A percentile compares a stretch with the other conserved stretches of the same genome.
These are phyloP conservation scores for Gambusia affinis DNA, from an alignment of 2,113 vertebrate species.

Conservation along the genomic window DNA sequence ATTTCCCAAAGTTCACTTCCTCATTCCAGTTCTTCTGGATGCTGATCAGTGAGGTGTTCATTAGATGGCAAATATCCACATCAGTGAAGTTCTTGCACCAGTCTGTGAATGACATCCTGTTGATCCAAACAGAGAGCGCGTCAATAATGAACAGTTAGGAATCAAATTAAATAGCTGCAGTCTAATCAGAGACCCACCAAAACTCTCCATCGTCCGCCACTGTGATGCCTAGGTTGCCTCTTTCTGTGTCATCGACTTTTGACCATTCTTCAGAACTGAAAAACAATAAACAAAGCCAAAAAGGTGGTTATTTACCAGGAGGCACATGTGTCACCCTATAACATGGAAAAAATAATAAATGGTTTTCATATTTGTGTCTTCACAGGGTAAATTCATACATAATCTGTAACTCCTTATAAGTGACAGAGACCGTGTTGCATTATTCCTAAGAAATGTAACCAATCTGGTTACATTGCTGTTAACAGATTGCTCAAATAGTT, in stretches of 20 bases:
- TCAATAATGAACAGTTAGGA: background rate
- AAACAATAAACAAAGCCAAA: constrained; percentile 5
- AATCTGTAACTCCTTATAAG: too few species aligned
- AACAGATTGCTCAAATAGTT: too few species aligned
- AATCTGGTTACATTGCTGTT: too few species aligned
- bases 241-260: constrained; percentile 85
- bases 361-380: background rate
- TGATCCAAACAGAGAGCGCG: background rate
- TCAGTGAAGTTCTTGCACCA: constrained; percentile 92
- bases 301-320: background rate
- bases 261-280: constrained; percentile 92
- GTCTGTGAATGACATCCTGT: constrained; percentile 92
- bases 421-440: too few species aligned
- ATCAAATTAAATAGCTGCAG: background rate
- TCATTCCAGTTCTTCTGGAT: constrained; percentile 88
- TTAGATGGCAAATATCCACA: constrained; percentile 86
- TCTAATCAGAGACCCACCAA: constrained; percentile 79
- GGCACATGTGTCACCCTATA: background rate
- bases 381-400: too few species aligned
- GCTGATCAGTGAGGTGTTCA: constrained; percentile 89
- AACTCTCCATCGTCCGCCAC: constrained; percentile 94
- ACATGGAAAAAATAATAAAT: background rate
- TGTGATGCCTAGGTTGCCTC: constrained; percentile 84
- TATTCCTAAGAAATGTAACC: too few species aligned
- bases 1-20: constrained; percentile 82